Evolutionary conservation across 2,113 vertebrate species (phyloP).

Genomic region (Amphiprion percula): DNA sequence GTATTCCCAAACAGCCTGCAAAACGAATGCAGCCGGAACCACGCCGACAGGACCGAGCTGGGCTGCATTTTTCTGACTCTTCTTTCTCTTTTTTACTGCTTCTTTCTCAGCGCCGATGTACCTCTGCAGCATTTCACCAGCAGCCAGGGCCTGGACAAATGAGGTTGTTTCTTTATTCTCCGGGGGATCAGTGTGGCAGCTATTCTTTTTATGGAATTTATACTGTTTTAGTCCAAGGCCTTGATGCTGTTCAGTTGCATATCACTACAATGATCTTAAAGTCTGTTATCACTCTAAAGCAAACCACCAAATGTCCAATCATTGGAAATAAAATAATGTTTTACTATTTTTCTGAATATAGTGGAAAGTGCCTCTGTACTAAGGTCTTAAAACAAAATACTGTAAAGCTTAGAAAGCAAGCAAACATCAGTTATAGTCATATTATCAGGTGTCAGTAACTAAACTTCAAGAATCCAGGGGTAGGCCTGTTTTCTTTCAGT

Average conservation of each 20-base stretch:
- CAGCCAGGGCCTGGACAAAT: conserved; percentile 1
- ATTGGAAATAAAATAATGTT: no score
- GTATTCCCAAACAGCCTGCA: conserved; percentile 55
- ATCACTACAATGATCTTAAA: no score
- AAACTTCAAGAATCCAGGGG: conserved; percentile 4
- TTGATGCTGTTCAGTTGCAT: no score
- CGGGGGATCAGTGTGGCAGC: neutral
- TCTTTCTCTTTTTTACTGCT: neutral
- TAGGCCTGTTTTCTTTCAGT: neutral
- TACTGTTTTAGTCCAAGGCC: neutral
- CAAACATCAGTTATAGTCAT: neutral
- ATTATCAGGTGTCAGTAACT: neutral
- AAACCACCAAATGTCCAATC: no score
- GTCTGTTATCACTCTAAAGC: no score
- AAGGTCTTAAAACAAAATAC: neutral
- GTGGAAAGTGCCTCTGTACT: neutral
- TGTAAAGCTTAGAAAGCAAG: neutral
- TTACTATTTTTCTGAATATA: neutral
- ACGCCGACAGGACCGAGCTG: conserved; percentile 30
- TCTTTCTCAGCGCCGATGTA: neutral
- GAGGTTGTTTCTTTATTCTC: neutral
- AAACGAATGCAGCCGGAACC: conserved; percentile 47
- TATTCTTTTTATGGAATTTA: neutral
- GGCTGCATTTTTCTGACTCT: neutral
- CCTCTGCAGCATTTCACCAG: neutral